These are phyloP conservation scores for Norana najaformis DNA, from an alignment of 2,888 invertebrate genomes.

Conservation along the genomic window DNA sequence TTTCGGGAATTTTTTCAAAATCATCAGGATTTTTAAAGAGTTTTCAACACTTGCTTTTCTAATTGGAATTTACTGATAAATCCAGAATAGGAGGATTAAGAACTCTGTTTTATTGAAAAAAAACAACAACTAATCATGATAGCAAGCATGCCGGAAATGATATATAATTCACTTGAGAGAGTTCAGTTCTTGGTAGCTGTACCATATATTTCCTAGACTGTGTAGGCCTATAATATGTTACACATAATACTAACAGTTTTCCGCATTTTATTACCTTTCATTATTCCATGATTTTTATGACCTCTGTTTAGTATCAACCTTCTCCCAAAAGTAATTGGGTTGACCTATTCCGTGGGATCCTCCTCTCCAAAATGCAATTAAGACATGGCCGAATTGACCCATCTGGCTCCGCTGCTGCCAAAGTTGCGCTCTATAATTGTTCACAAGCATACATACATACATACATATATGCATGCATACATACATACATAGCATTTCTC, in stretches of 20 bases:
- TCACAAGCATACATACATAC: not conserved
- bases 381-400: no score
- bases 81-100: not conserved
- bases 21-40: not conserved
- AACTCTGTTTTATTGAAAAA: no score
- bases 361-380: no score
- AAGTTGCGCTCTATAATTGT: not conserved
- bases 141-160: no score
- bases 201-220: not conserved
- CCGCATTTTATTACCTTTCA: not conserved
- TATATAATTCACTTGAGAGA: no score
- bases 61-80: not conserved
- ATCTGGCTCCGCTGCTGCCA: not conserved
- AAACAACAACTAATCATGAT: no score
- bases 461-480: slow-evolving; percentile 28
- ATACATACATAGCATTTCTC: slow-evolving; percentile 30
- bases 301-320: not conserved
- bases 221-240: not conserved
- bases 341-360: not conserved
- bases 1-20: no score
- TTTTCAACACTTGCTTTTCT: no score
- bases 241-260: not conserved
- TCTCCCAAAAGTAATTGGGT: not conserved
- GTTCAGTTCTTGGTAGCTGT: no score
- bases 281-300: not conserved